Evolutionary conservation across 1,140 invertebrate genomes (phyloP).

Genomic region (Cotesia vestalis): DNA sequence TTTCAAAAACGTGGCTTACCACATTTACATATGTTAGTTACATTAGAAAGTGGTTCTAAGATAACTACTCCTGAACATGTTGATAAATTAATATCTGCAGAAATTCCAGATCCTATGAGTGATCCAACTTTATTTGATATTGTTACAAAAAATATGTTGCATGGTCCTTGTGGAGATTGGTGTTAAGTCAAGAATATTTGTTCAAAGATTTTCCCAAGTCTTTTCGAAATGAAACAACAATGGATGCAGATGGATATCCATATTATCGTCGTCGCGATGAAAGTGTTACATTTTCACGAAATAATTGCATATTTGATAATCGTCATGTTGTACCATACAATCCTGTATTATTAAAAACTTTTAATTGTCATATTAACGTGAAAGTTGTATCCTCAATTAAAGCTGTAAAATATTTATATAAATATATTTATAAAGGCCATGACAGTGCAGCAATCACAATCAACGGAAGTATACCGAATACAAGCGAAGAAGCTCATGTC

Average conservation of each 20-base stretch:
- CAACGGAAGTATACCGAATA: neutral
- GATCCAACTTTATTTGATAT: constrained; percentile 20
- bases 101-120: constrained; percentile 32
- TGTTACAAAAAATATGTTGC: constrained; percentile 41
- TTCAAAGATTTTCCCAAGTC: constrained; percentile 46
- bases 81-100: constrained; percentile 38
- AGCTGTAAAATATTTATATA: constrained; percentile 28
- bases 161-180: constrained; percentile 51
- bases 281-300: neutral
- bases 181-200: constrained; percentile 43
- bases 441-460: constrained; percentile 2
- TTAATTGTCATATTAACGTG: constrained; percentile 34
- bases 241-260: constrained; percentile 26
- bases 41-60: constrained; percentile 38
- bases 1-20: constrained; percentile 23
- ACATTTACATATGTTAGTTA: constrained; percentile 34
- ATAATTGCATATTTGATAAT: constrained; percentile 25
- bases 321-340: constrained; percentile 31
- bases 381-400: constrained; percentile 25
- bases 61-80: constrained; percentile 23
- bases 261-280: constrained; percentile 14
- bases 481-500: too few relatives aligned
- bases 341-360: constrained; percentile 19
- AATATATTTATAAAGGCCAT: constrained; percentile 32
- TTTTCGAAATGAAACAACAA: constrained; percentile 15